Base-by-base conservation (phyloP, 1,140 invertebrate genomes). In the Piezodorus guildinii region DNA sequence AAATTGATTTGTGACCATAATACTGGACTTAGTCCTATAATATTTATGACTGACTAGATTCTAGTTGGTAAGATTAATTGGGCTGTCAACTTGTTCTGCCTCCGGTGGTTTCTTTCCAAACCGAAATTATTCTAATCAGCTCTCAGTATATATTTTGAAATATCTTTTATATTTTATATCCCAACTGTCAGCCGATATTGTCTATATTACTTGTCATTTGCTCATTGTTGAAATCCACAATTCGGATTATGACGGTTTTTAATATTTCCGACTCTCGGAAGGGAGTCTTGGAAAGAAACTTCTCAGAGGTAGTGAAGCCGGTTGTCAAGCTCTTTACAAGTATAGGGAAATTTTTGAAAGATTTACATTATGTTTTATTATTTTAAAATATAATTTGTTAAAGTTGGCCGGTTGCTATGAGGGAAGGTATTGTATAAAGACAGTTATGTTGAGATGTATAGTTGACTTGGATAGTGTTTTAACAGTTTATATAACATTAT, bases 391-490 rank as follows among this genome's bases (percentile, higher is more conserved):
- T 56, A 56, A 23, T 56, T 56, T 56, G 52, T 56, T 56, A 56
- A 56, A 23, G 52, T 56, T 56, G 52, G 23, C 15, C 52, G 17
- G 52, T 56, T 56, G 23, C 23, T 56, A 56, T 23, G 52, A 56
- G 52, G 52, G 52, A 56, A 56, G 52, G 52, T 56, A 56, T 56
- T 56, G 52, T 56, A 56, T 56, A 56, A 56, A 56, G 52, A 56
- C 52, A 56, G 52, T 23, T 56, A 23, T 56, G 52, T 56, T 56
- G 52, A 23, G 23, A 27, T 56, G 52, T 27, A 56, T 56, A 56
- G 52, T 23, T 4, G 30, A 54, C 12, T 23, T 21, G 51, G 51
- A n/a, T 54, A 54, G 51, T 54, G 51, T 54, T 21, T 56, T 23
- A 56, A 56, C 52, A 56, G 17, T 56, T 56, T 56, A 56, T 56